phyloP scores from a whole-genome alignment of 2,888 invertebrate species.

The Apamea sordens region DNA sequence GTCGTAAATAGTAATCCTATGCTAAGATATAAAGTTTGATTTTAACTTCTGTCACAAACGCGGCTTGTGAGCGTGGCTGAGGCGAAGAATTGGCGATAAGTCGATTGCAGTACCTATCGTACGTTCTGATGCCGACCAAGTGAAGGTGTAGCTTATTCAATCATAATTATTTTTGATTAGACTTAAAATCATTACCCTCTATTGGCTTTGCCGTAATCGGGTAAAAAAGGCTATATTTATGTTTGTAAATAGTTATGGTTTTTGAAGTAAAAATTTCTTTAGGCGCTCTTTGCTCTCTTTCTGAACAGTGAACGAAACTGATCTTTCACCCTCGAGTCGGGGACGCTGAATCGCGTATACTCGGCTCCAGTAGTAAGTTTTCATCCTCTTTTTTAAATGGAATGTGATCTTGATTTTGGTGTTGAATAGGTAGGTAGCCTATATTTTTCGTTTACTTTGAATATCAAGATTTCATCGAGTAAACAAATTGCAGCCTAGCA shows the following conservation, averaged over 20 bases:
- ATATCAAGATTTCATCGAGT: background rate
- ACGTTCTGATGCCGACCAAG: too few relatives aligned
- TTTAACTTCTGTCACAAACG: constrained; percentile 54
- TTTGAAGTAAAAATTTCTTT: background rate
- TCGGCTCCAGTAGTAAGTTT: background rate
- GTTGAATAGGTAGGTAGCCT: too few relatives aligned
- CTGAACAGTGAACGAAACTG: background rate
- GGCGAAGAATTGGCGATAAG: constrained; percentile 8
- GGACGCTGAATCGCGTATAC: background rate
- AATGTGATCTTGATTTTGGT: background rate
- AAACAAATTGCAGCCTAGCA: background rate
- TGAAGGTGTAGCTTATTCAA: too few relatives aligned
- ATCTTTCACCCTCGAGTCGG: too few relatives aligned
- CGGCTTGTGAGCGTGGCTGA: constrained; percentile 27
- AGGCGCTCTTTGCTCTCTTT: background rate
- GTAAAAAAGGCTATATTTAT: background rate
- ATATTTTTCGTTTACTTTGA: background rate
- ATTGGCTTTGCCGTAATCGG: too few relatives aligned
- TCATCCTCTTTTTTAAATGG: too few relatives aligned
- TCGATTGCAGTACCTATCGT: background rate
- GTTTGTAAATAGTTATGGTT: background rate
- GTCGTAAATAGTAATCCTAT: constrained; percentile 63
- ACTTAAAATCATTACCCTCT: too few relatives aligned
- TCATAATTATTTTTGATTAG: too few relatives aligned
- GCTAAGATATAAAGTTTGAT: constrained; percentile 61